Evolutionary conservation across 2,888 invertebrate species (phyloP).

Genomic region (Dorcus hopei): DNA sequence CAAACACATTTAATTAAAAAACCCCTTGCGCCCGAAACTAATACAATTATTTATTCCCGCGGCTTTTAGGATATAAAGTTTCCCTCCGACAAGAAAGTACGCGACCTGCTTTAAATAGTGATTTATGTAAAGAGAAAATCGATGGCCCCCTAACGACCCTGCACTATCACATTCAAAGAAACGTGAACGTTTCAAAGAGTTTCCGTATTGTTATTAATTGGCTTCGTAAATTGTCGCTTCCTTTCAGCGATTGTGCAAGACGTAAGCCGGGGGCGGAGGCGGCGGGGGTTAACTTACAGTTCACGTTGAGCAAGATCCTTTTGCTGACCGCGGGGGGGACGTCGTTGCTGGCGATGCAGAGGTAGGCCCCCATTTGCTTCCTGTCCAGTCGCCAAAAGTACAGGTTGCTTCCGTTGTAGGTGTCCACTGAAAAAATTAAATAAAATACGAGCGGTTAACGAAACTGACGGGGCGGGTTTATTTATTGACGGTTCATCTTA

Average conservation of each 20-base stretch:
- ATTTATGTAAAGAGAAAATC: too few relatives aligned
- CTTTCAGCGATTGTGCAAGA: neutral
- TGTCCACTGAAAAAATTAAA: slow-evolving; percentile 58
- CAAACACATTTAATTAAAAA: too few relatives aligned
- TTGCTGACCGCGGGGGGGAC: slow-evolving; percentile 90
- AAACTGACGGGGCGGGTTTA: neutral
- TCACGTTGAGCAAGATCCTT: slow-evolving; percentile 80
- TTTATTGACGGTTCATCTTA: neutral
- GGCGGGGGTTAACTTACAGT: slow-evolving; percentile 67
- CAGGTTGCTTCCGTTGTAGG: slow-evolving; percentile 71
- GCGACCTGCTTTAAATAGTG: too few relatives aligned
- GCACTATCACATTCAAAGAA: too few relatives aligned
- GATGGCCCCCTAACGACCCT: too few relatives aligned
- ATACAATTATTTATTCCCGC: too few relatives aligned
- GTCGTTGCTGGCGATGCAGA: slow-evolving; percentile 89
- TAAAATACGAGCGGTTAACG: neutral
- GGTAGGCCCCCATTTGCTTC: slow-evolving; percentile 87
- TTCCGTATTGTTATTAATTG: too few relatives aligned
- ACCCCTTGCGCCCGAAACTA: too few relatives aligned
- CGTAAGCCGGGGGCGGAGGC: neutral
- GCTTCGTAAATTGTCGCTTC: too few relatives aligned
- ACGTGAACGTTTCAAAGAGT: too few relatives aligned
- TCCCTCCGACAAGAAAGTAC: too few relatives aligned
- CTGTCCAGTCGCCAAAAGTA: slow-evolving; percentile 78
- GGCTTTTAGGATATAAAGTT: too few relatives aligned